phyloP scores from a whole-genome alignment of 2,797 vertebrate species.

The Tapera naevia region DNA sequence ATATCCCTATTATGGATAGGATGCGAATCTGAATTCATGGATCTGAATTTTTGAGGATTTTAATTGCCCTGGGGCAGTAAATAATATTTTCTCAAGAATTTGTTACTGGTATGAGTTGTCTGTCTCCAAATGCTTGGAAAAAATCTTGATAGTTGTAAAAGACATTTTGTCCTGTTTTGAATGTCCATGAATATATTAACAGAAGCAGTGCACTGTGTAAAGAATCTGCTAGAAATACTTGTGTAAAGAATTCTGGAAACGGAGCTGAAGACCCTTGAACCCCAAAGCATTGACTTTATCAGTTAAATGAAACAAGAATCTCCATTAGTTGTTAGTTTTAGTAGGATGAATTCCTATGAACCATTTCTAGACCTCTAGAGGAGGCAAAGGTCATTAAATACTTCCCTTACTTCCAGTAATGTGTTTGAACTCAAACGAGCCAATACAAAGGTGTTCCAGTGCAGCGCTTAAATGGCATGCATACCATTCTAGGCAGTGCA shows the following conservation, averaged over 20 bases:
- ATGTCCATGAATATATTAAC: background rate
- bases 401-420: background rate
- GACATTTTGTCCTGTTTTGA: background rate
- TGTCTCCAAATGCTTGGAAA: background rate
- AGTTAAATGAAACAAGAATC: background rate
- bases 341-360: background rate
- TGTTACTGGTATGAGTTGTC: background rate
- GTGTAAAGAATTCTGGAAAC: background rate
- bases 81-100: background rate
- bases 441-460: slow-evolving; percentile 18
- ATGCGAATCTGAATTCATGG: no score
- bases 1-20: background rate
- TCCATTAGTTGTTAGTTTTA: background rate
- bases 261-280: background rate
- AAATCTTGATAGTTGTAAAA: background rate
- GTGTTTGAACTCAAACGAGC: background rate
- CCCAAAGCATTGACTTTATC: background rate
- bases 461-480: slow-evolving; percentile 16
- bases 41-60: background rate
- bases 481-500: background rate
- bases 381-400: slow-evolving; percentile 23
- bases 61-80: background rate
- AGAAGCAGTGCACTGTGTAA: background rate
- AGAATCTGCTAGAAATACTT: background rate
- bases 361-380: background rate